Base-by-base conservation (phyloP, 2,888 invertebrate species). In the Uropetala carovei region DNA sequence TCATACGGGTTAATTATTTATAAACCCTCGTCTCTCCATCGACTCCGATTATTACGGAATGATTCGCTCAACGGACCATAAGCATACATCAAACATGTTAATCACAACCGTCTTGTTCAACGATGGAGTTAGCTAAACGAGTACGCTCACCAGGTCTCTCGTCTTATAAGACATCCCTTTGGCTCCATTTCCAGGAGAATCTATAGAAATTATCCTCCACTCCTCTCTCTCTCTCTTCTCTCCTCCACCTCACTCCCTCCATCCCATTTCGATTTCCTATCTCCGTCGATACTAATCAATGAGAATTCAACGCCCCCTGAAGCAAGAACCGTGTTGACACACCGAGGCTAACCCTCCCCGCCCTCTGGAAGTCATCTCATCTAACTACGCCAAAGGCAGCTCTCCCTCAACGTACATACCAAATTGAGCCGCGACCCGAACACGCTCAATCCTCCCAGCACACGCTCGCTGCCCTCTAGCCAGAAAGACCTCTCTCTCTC, bases 241-340 rank as follows among this genome's bases (percentile, higher is more conserved):
- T 43, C 43, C 43, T 43, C 43, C 43, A 43, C 1, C n/a, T n/a
- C 43, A 43, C 43, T 43, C 5, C 43, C 43, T 43, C 43, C 43
- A 43, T 43, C 22, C 22, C 22, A 18, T 27, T 75, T 75, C 22
- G 75, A 75, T 27, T 75, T 75, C 27, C 2, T 11, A 68, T 68
- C 68, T 68, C 75, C 14, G 27, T 75, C 75, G 75, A 75, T 75
- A 27, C 22, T 27, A 75, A 75, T 75, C 75, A 75, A 75, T 75
- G 4, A 13, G 75, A 75, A 75, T 75, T 27, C 75, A 27, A 75
- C 75, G 75, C 27, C 75, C 75, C 75, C 27, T 75, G 22, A 22
- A 75, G 75, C 75, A 2, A 27, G 75, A 75, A 27, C 22, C 75
- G 27, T 75, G 27, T 75, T 75, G 75, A 75, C 75, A 68, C n/a